Evolutionary conservation across 2,797 vertebrate genomes (phyloP), one percentile per base, ranked within the genome.

Genomic region (Acanthornis magna): DNA sequence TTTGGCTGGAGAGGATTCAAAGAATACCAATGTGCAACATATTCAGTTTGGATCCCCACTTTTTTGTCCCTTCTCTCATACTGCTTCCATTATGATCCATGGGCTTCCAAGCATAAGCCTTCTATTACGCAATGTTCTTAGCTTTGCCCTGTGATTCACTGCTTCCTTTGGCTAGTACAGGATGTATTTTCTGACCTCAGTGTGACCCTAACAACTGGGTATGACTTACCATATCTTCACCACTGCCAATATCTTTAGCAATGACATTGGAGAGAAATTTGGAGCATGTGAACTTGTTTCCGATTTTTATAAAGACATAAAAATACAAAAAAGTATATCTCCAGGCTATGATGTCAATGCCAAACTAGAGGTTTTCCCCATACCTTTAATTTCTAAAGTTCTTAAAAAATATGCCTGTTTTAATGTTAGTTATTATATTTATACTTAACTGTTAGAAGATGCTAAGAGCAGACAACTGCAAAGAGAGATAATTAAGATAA

Each of bases 101-200:
- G 32, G 18, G 1, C 6, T 89, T 22, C 11, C 40, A 67, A 38
- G 18, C 4, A 26, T 16, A 34, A 74, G 3, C 8, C 7, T 65
- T 9, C 9, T 23, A 2, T 47, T 48, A 42, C 9, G 30, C 0
- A 2, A 22, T 0, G 2, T 34, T 54, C 16, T 76, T 38, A 38
- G 18, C 29, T 70, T 75, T 68, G 25, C 9, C 5, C 23, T 63
- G 48, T 25, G 27, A n/a, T 25, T 23, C 50, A 3, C 25, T 30
- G 8, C 48, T 76, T 53, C 32, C 32, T 85, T 70, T 83, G 48
- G 8, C 45, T 71, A 36, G 20, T 10, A 29, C 3, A 48, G 13
- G 6, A 3, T 38, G 36, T 4, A 2, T 65, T 85, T 91, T 72
- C 42, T 88, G 38, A 65, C 30, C 21, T 82, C 42, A 78, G 6